Conservation (phyloP, 2,888 invertebrate species). For the Machimus atricapillus region DNA sequence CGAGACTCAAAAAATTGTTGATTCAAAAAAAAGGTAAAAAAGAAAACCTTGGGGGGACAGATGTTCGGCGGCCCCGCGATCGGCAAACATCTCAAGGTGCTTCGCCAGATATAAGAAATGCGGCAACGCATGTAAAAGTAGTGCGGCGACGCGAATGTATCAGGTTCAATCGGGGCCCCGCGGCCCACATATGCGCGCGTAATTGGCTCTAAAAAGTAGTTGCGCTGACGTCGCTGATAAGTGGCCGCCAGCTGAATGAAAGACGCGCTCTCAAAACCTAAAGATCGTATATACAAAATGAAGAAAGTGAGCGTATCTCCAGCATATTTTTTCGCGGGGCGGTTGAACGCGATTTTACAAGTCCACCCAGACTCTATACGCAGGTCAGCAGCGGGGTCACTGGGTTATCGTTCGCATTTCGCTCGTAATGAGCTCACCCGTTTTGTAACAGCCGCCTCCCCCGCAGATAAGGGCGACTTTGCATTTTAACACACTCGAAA, state of each 20-base stretch:
- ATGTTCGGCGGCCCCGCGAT: slow-evolving; percentile 4
- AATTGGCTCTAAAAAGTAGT: neutral
- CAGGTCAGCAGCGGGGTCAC: neutral
- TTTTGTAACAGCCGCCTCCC: neutral
- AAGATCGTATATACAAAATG: neutral
- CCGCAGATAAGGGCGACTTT: neutral
- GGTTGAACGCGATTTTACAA: neutral
- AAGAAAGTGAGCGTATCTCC: neutral
- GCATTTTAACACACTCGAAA: neutral
- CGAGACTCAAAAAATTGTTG: neutral
- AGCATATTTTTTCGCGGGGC: neutral
- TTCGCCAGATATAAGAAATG: neutral
- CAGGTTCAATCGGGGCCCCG: neutral
- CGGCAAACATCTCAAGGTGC: slow-evolving; percentile 13
- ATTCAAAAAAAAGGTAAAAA: neutral
- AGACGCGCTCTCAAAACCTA: neutral
- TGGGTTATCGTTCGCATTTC: slow-evolving; percentile 5
- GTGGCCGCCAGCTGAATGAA: neutral
- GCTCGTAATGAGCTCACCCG: slow-evolving; percentile 3
- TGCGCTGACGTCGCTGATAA: neutral
- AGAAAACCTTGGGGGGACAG: neutral
- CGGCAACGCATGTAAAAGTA: neutral
- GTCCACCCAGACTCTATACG: neutral
- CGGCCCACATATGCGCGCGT: neutral
- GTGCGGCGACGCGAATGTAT: neutral